A percentile compares a stretch with the other conserved stretches of the same genome.
These are phyloP conservation scores for Poecilia gillii DNA, from an alignment of 2,797 vertebrate species.

Conservation along the genomic window DNA sequence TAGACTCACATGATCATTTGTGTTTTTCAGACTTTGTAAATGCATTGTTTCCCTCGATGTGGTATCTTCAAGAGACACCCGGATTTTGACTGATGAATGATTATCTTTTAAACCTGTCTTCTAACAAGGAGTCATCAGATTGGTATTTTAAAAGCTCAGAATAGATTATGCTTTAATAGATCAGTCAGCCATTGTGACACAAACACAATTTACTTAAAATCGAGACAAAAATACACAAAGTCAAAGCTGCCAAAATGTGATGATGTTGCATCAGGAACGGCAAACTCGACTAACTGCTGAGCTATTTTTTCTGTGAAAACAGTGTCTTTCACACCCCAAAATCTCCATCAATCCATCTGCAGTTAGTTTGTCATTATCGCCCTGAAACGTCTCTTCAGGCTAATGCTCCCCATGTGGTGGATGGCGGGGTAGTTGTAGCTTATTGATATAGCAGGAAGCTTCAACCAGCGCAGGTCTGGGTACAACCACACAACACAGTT, in stretches of 20 bases:
- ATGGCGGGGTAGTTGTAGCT: not conserved
- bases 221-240: not conserved
- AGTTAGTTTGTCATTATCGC: not conserved
- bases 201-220: not conserved
- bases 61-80: slow-evolving; percentile 17
- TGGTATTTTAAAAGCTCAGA: not conserved
- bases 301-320: not conserved
- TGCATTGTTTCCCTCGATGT: slow-evolving; percentile 19
- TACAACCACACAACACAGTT: not conserved
- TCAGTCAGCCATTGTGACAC: not conserved
- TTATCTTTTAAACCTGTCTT: not conserved
- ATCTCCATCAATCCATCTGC: not conserved
- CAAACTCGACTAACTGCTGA: not conserved
- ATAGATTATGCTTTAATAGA: not conserved
- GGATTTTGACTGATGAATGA: not conserved
- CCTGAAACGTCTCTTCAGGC: not conserved
- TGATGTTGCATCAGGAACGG: not conserved
- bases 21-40: slow-evolving; percentile 11
- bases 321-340: not conserved
- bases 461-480: not conserved
- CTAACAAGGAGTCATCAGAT: not conserved
- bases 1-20: slow-evolving; percentile 22
- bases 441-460: not conserved
- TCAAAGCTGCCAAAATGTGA: not conserved
- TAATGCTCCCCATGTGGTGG: not conserved